Evolutionary conservation across 1,140 invertebrate genomes (phyloP), one percentile per base, ranked within the genome.

Genomic region (Ylistrum balloti): DNA sequence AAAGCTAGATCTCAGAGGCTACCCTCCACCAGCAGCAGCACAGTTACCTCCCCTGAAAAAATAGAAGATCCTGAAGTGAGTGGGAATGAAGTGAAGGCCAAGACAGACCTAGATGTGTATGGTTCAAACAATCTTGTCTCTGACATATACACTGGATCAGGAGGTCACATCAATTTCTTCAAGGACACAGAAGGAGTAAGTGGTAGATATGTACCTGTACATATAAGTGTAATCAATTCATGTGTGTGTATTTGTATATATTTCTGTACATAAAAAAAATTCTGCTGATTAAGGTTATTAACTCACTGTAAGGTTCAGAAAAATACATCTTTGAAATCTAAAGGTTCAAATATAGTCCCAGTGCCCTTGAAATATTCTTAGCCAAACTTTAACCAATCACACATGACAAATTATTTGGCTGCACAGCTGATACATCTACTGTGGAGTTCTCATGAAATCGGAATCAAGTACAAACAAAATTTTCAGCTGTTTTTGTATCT

Each of bases 161-260:
- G 93, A 85, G 94, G 95, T 22, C 98, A 99, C 96, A 97, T 99
- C 0, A 99, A 99, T 96, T 98, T 99, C 92, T 99, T 99, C 96
- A 96, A 97, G 93, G 98, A 99, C 88, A 95, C 99, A 87, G 98
- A 99, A 96, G 96, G 97, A 92, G 98, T 96, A 91, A 96, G 33
- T 87, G 28, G n/a, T 38, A 74, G 15, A 74, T 28, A 11, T 5
- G 28, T 28, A 9, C 28, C 9, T 45, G 17, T 28, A 28, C 28
- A 5, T 74, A 9, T 28, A 28, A 9, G 28, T 3, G 22, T 22
- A 48, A 48, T 20, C 11, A 48, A 2, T 17, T 17, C 22, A n/a
- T 74, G 56, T 74, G 1, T 74, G 56, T 38, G 35, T n/a, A n/a
- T 38, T 38, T 38, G 35, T 38, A 38, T 38, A 13, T 5, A 13